Evolutionary conservation across 1,140 invertebrate species (phyloP), one percentile per base, ranked within the genome.

Genomic region (Galleria mellonella): DNA sequence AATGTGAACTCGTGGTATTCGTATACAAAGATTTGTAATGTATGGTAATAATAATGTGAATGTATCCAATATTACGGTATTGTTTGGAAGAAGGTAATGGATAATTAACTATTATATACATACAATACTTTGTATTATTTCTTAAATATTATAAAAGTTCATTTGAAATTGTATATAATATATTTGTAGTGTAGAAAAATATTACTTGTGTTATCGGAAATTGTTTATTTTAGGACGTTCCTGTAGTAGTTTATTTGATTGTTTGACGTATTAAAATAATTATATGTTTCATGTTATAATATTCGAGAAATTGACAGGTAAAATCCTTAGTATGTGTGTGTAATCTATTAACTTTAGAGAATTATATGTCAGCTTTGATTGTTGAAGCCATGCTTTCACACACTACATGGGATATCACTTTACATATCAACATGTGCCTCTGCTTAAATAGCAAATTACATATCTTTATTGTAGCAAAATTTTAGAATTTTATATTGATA

Each of bases 361-460:
- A 62, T 58, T 62, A 61, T 49, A 67, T 59, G 58, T 72, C 58
- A 53, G 81, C 81, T 83, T 83, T 78, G 58, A 69, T 57, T 65
- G 68, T 72, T 73, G 55, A 74, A 72, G 73, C 62, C 52, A 61
- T 64, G 76, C 73, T 82, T 66, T 63, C 53, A 60, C 46, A 63
- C 58, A 63, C 58, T 62, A 59, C 43, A 52, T 61, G 51, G 41
- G 55, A 52, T 64, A 67, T 72, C 68, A 73, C 70, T 66, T 74
- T 70, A 84, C 81, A 84, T 84, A 84, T 84, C 81, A 81, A 79
- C 62, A 74, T 84, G 81, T 84, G 81, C 81, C 81, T 84, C 76
- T 75, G 81, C 81, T 84, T 83, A 47, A 57, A 81, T 78, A 78
- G 76, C 74, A 81, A 76, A 50, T 73, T 74, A 83, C 75, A 82